Base-by-base conservation (phyloP, 1,140 invertebrate species). In the Euborellia annulipes region DNA sequence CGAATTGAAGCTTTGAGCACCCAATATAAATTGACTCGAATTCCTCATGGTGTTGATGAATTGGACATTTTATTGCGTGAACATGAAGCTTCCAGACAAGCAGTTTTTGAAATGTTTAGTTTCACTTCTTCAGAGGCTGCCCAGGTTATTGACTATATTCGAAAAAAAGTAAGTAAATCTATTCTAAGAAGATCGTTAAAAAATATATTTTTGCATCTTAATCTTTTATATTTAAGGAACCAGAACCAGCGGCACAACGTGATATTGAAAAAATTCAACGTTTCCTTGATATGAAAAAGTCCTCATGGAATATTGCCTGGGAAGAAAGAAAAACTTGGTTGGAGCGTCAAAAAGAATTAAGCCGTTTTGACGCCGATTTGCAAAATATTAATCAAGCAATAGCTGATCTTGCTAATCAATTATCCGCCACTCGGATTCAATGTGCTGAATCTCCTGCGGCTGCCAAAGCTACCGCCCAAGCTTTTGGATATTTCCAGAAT, bases 401-500 rank as follows among this genome's bases (percentile, higher is more conserved):
- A 32, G 72, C 78, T 55, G 76, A 79, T 48, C 60, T 84, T 21
- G 71, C 71, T 46, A 60, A 66, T 34, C 78, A 84, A 54, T 63
- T 84, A 49, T 48, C 62, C 45, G 67, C 70, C 32, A 69, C 79
- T 52, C 70, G 71, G 58, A 73, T 72, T 41, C 73, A 79, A 61
- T 80, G 76, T 59, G 79, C 81, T 13, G 81, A 85, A 55, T 83
- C 78, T 54, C 60, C 83, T 46, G 64, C 70, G 8, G 68, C 75
- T 27, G 79, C 80, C 1, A 75, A 73, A 59, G 71, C 76, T 37
- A 78, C 77, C 43, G 78, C 79, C 8, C 64, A 73, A 43, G 75
- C 79, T 36, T 88, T 85, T 58, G 67, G 69, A 39, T 75, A 84
- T 51, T 87, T 88, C 60, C 80, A 87, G 63, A 76, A 76, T 63